Base-by-base conservation (phyloP, 1,140 invertebrate genomes). In the Portunus trituberculatus region DNA sequence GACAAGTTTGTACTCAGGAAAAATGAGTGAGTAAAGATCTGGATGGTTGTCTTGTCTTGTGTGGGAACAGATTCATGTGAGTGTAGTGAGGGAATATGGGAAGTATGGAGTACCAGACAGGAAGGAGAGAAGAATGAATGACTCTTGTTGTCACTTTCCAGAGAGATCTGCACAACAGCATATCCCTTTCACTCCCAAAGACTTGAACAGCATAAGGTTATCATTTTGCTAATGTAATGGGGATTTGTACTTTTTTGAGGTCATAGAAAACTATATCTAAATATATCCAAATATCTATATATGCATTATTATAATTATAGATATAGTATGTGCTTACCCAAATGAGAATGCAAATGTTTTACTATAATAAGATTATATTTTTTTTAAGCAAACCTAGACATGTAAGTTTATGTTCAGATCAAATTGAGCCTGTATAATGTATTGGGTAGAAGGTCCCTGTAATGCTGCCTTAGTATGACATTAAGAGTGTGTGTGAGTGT, bases 321-420 rank as follows among this genome's bases (percentile, higher is more conserved):
- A 39, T 39, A 91, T 91, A 59, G 48, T 29, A 25, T 91, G 52
- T 91, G 90, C 90, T 91, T 91, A 91, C 59, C 89, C 89, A 59
- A 59, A 59, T 91, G 84, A n/a, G 76, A 93, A 48, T 93, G 76
- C 28, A 93, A 84, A 29, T 93, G 92, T 59, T 87, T 87, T 93
- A 46, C 31, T 93, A 45, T 93, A 93, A 31, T 93, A 84, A 32
- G 29, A 52, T 93, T 93, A 59, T 93, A 86, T 93, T 93, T 87
- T 52, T 59, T 31, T 46, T 31, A 31, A 83, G 92, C 32, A 76
- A 52, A 91, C 14, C 28, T 76, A 59, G 31, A 28, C 28, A 28
- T 52, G 90, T 76, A 91, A 29, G 31, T 31, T 91, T 52, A 28
- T 91, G 90, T 46, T 59, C 39, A 45, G 46, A 76, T 91, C 16